A percentile compares a stretch with the other conserved stretches of the same genome.
phyloP scores from a whole-genome alignment of 2,888 invertebrate species.

The Synergus gifuensis region DNA sequence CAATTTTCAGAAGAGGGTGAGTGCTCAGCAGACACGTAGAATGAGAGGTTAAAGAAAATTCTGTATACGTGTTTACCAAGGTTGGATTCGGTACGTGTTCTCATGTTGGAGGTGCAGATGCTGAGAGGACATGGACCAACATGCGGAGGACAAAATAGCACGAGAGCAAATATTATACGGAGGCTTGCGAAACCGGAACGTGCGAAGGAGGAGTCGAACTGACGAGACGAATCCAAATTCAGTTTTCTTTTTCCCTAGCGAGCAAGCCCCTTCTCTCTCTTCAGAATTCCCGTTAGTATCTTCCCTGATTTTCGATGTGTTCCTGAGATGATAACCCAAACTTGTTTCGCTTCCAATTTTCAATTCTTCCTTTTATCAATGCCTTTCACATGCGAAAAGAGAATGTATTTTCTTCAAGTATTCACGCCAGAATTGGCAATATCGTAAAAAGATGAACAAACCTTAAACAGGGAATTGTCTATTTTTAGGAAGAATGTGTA shows the following conservation, averaged over 20 bases:
- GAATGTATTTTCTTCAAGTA: not conserved
- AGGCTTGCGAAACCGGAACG: slow-evolving; percentile 29
- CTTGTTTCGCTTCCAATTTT: slow-evolving; percentile 24
- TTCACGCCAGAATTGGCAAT: no score
- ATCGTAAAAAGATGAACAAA: not conserved
- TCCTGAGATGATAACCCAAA: not conserved
- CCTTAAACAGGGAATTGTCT: no score
- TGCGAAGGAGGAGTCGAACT: slow-evolving; percentile 26
- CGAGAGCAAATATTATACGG: slow-evolving; percentile 7
- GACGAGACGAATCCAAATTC: slow-evolving; percentile 25
- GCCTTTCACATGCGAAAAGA: not conserved
- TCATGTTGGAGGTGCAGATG: slow-evolving; percentile 10
- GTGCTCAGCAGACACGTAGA: not conserved
- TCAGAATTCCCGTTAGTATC: not conserved
- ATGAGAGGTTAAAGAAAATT: slow-evolving; percentile 33
- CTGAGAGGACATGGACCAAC: not conserved
- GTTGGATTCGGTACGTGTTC: slow-evolving; percentile 36
- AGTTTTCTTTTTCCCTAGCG: slow-evolving; percentile 26
- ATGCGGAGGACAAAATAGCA: slow-evolving; percentile 3
- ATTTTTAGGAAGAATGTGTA: no score
- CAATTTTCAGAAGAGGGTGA: not conserved
- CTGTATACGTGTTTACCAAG: slow-evolving; percentile 29
- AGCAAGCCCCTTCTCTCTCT: slow-evolving; percentile 1
- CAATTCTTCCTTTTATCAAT: slow-evolving; percentile 1
- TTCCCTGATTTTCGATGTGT: slow-evolving; percentile 4